A percentile compares a stretch with the other conserved stretches of the same genome.
These are phyloP conservation scores for Aix galericulata DNA, from an alignment of 2,113 vertebrate genomes.

Conservation along the genomic window DNA sequence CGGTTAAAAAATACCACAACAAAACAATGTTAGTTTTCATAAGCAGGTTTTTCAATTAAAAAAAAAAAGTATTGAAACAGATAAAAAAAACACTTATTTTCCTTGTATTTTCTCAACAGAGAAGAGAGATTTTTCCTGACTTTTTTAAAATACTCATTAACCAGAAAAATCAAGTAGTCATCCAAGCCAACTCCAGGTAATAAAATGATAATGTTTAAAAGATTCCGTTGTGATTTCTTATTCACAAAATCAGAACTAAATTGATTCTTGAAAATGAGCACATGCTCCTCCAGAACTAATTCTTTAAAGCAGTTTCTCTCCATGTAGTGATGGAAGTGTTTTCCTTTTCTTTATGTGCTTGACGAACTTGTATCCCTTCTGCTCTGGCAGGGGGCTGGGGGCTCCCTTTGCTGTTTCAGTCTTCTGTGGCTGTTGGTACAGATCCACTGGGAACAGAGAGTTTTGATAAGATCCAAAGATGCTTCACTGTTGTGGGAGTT, in stretches of 20 bases:
- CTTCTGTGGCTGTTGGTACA: neutral
- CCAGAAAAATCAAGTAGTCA: neutral
- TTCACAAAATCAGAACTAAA: neutral
- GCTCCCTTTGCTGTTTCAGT: slow-evolving; percentile 6
- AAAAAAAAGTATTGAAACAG: neutral
- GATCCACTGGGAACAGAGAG: neutral
- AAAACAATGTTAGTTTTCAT: neutral
- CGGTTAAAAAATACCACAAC: neutral
- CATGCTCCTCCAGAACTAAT: neutral
- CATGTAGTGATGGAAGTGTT: neutral
- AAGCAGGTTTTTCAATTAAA: neutral
- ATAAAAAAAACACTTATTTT: neutral
- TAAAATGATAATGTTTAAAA: neutral
- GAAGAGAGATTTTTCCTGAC: neutral
- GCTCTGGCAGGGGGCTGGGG: neutral
- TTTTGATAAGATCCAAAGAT: slow-evolving; percentile 20
- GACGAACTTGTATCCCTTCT: neutral
- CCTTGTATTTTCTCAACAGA: neutral
- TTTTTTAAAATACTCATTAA: neutral
- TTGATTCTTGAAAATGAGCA: neutral
- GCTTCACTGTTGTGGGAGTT: slow-evolving; percentile 3
- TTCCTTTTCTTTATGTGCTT: neutral
- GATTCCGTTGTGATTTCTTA: neutral
- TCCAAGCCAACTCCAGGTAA: neutral
- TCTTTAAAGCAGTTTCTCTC: neutral